Evolutionary conservation across 2,797 vertebrate species (phyloP), one percentile per base, ranked within the genome.

Genomic region (Hoplostethus atlanticus): DNA sequence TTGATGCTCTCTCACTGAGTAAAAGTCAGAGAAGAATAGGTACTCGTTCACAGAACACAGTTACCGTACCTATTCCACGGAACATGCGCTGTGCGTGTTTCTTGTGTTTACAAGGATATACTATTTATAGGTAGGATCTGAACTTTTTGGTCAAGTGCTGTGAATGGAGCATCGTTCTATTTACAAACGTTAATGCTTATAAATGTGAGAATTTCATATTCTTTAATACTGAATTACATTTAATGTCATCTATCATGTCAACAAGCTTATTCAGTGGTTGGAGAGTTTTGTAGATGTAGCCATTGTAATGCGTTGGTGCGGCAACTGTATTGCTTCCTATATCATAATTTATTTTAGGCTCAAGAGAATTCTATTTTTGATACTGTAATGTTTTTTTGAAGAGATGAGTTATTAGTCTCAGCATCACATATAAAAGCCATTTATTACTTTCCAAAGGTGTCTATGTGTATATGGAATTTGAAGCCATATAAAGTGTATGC

Each of bases 321-420:
- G 47, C 52, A 66, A 67, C 36, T 71, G 28, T 79, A 30, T 81
- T 63, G 50, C 77, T 76, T 81, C 66, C 17, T 64, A 31, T 81
- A 67, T 79, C 77, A 0, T 78, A 60, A 91, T 87, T 90, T 92
- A 92, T 90, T 92, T 79, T 34, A 12, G 15, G 21, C 76, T 82
- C 71, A 30, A 88, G 69, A 85, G 67, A 67, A 28, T 54, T 80
- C 80, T 92, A 89, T 90, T 91, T 90, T 92, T 92, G 71, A 90
- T 90, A 90, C 77, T 83, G 68, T 82, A 56, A 82, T 79, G 60
- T 87, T 80, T 87, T 86, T 28, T 64, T 55, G 36, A 83, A 36
- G 36, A 58, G 34, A 15, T 44, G 4, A 12, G 34, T 16, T 42
- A 34, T n/a, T 50, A n/a, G 36, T 73, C 48, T 59, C 55, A 53